Evolutionary conservation across 2,797 vertebrate genomes (phyloP).

Genomic region (Enteromius mattozi): DNA sequence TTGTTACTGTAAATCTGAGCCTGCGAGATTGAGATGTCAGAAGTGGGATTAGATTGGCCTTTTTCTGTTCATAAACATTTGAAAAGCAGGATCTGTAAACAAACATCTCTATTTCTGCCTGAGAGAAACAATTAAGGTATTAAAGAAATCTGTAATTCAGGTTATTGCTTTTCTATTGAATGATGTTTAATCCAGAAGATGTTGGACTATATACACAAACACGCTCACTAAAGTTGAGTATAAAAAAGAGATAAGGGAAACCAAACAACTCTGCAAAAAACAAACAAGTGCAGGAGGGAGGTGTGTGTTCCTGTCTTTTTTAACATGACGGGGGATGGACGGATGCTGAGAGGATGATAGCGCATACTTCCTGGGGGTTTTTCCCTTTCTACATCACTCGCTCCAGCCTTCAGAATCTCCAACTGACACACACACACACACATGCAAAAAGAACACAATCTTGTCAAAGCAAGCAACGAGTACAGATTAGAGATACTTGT

Average conservation of each 20-base stretch:
- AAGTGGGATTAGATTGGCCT: not conserved
- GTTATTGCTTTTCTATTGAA: not conserved
- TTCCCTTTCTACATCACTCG: slow-evolving; percentile 63
- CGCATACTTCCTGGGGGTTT: slow-evolving; percentile 42
- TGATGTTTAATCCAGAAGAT: not conserved
- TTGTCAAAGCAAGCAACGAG: slow-evolving; percentile 75
- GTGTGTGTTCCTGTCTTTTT: slow-evolving; percentile 46
- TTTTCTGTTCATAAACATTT: not conserved
- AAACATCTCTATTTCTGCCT: not conserved
- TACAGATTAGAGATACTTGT: slow-evolving; percentile 79
- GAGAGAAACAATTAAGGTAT: not conserved
- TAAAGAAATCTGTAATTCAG: not conserved
- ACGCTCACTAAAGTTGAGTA: not conserved
- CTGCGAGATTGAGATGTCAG: slow-evolving; percentile 7
- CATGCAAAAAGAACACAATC: slow-evolving; percentile 68
- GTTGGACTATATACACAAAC: not conserved
- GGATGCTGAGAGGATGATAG: slow-evolving; percentile 58
- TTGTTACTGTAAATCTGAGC: not conserved
- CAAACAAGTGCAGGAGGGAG: slow-evolving; percentile 20
- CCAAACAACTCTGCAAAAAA: not conserved
- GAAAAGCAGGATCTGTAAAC: not conserved
- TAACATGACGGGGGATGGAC: slow-evolving; percentile 46
- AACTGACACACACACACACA: slow-evolving; percentile 56
- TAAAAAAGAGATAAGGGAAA: not conserved
- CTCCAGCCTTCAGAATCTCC: slow-evolving; percentile 45